Evolutionary conservation across 2,797 vertebrate genomes (phyloP).

Genomic region (Acrossocheilus wenchowensis): DNA sequence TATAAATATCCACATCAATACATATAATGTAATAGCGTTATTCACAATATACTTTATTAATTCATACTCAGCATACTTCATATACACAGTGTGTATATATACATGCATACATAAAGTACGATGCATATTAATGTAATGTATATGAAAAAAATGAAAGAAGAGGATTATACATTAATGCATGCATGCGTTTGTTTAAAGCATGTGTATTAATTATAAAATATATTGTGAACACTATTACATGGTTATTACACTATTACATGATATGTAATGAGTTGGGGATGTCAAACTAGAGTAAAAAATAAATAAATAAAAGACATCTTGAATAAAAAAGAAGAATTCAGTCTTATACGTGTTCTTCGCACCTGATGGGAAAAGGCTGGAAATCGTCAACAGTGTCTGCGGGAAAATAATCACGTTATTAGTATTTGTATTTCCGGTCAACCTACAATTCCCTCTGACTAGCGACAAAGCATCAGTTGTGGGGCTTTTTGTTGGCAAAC

Average conservation of each 20-base stretch:
- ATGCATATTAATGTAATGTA: background rate
- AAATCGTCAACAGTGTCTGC: background rate
- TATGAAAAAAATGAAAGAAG: background rate
- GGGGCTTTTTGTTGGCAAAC: conserved; percentile 20
- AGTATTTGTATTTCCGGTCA: conserved; percentile 39
- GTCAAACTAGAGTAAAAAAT: background rate
- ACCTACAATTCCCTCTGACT: conserved; percentile 9
- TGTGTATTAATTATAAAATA: background rate
- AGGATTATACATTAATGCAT: background rate
- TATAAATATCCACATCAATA: background rate
- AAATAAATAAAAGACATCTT: background rate
- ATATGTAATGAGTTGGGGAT: background rate
- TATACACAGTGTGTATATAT: background rate
- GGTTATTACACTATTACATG: background rate
- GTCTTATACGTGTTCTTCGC: background rate
- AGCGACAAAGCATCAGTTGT: conserved; percentile 26
- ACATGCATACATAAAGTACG: background rate
- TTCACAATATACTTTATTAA: background rate
- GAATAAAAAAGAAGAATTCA: background rate
- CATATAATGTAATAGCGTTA: background rate
- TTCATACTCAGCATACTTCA: background rate
- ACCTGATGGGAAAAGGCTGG: background rate
- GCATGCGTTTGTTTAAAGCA: background rate
- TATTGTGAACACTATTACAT: background rate
- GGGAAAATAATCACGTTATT: conserved; percentile 1